Percentiles rank a stretch among this genome's conserved stretches.
Evolutionary conservation across 2,113 vertebrate genomes (phyloP).

Genomic region (Corythornis cristatus): DNA sequence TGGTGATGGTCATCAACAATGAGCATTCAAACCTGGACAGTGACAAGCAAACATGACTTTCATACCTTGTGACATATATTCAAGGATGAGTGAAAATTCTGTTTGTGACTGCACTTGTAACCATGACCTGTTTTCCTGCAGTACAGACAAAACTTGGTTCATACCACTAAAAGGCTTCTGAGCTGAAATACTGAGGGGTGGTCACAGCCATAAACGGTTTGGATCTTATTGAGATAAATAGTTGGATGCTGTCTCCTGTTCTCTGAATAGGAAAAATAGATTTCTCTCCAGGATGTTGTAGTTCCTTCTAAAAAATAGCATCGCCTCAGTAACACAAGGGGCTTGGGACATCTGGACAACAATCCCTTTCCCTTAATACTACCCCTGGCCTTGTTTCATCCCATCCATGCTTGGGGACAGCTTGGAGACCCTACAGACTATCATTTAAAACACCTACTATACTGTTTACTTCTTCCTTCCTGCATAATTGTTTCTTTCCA

Average conservation of each 20-base stretch:
- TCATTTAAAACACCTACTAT: not conserved
- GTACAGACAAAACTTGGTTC: not conserved
- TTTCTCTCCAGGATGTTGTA: not conserved
- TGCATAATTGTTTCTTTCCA: not conserved
- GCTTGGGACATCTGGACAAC: not conserved
- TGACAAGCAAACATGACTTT: not conserved
- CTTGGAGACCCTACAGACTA: accelerated
- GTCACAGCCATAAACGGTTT: not conserved
- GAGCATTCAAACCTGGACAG: not conserved
- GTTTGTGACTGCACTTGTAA: not conserved
- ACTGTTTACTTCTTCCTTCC: not conserved
- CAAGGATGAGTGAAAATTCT: not conserved
- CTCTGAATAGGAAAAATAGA: not conserved
- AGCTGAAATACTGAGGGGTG: not conserved
- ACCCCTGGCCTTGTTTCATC: not conserved
- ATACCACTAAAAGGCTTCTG: not conserved
- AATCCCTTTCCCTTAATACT: not conserved
- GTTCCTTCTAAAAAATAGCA: not conserved
- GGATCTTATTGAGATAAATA: not conserved
- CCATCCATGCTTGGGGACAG: accelerated
- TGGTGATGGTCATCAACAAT: not conserved
- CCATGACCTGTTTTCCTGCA: not conserved
- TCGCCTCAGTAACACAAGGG: not conserved
- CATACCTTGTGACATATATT: not conserved
- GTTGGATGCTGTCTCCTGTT: not conserved